Conservation (phyloP, 2,113 vertebrate species). For the Machaerirhynchus nigripectus region DNA sequence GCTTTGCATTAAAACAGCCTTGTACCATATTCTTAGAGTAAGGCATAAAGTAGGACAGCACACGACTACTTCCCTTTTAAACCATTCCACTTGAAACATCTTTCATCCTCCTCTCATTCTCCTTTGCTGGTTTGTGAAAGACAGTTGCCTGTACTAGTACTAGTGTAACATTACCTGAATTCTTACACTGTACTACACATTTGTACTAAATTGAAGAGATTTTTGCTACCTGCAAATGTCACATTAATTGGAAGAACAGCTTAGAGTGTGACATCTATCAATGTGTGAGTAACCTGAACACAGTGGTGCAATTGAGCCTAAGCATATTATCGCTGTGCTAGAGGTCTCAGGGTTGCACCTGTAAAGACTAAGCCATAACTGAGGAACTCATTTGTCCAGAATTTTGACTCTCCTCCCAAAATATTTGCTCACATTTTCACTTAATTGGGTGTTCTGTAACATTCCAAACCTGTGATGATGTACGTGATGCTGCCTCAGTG, state of each 20-base stretch:
- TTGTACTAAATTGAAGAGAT: background rate
- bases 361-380: background rate
- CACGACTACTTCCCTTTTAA: background rate
- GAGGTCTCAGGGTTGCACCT: background rate
- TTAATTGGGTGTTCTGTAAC: background rate
- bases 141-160: background rate
- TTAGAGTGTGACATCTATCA: background rate
- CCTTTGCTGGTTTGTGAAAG: background rate
- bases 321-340: background rate
- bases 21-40: background rate
- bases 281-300: background rate
- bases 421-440: background rate
- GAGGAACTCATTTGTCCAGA: background rate
- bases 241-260: background rate
- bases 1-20: background rate
- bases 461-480: background rate
- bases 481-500: background rate
- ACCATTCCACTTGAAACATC: background rate
- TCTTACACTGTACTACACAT: background rate
- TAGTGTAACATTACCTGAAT: background rate
- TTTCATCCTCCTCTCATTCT: background rate
- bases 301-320: background rate
- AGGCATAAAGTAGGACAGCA: background rate
- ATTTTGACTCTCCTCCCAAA: fast-evolving
- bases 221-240: background rate